phyloP scores from a whole-genome alignment of 2,888 invertebrate species.

The Campoletis raptor region DNA sequence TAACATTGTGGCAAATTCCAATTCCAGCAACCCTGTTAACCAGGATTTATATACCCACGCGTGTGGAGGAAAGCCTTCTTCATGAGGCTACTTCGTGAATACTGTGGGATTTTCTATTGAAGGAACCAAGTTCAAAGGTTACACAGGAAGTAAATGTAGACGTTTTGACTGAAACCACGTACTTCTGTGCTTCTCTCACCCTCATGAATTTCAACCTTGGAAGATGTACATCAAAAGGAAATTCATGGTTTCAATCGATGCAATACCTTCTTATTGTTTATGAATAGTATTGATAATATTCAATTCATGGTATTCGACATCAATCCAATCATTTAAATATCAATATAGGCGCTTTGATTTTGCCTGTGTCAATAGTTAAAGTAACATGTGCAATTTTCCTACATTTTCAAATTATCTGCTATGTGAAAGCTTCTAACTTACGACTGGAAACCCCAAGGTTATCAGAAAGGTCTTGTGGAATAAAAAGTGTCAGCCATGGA shows the following conservation, averaged over 20 bases:
- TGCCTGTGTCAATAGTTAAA: neutral
- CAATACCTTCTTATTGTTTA: neutral
- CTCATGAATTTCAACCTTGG: neutral
- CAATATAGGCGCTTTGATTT: neutral
- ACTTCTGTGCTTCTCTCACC: neutral
- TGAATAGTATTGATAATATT: neutral
- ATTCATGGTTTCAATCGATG: neutral
- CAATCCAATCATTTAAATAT: neutral
- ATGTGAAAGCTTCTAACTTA: slow-evolving; percentile 22
- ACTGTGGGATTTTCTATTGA: slow-evolving; percentile 19
- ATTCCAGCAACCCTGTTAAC: slow-evolving; percentile 68
- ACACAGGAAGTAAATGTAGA: slow-evolving; percentile 14
- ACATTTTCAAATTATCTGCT: neutral
- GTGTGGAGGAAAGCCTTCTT: slow-evolving; percentile 36
- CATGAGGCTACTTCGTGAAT: slow-evolving; percentile 22
- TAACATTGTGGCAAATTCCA: slow-evolving; percentile 72
- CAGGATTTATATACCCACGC: slow-evolving; percentile 63
- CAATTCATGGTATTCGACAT: neutral
- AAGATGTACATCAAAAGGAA: neutral
- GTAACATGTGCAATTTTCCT: neutral
- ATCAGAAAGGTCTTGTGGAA: slow-evolving; percentile 55
- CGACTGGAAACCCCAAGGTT: slow-evolving; percentile 24
- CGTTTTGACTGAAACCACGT: neutral
- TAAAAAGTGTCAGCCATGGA: slow-evolving; percentile 54
- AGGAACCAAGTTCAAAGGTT: slow-evolving; percentile 5